Conservation (phyloP, 2,888 invertebrate genomes). For the Agriopis leucophaearia region DNA sequence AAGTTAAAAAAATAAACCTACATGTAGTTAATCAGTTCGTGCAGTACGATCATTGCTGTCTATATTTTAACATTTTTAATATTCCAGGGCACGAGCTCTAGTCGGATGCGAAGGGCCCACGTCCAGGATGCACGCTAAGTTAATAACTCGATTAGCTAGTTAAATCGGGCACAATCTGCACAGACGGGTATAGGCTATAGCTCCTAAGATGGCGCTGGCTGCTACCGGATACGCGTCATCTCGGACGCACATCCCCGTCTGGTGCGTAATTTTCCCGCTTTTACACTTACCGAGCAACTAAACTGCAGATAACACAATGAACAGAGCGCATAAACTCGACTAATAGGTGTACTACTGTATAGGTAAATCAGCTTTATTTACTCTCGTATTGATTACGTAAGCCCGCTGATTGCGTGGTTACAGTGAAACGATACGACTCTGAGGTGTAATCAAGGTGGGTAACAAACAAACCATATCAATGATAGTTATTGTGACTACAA, state of each 20-base stretch:
- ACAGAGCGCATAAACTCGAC: constrained; percentile 54
- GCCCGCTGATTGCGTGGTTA: constrained; percentile 60
- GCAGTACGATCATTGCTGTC: background rate
- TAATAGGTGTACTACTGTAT: too few species aligned
- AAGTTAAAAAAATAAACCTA: too few species aligned
- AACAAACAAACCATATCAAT: constrained; percentile 45
- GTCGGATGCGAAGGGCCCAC: constrained; percentile 38
- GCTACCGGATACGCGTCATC: constrained; percentile 75
- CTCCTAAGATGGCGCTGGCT: constrained; percentile 67
- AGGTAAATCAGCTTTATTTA: constrained; percentile 64
- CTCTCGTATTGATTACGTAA: constrained; percentile 70
- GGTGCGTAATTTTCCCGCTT: constrained; percentile 72
- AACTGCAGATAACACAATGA: constrained; percentile 59
- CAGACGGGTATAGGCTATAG: constrained; percentile 49
- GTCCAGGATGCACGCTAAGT: constrained; percentile 48
- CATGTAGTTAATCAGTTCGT: background rate
- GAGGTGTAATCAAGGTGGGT: constrained; percentile 56
- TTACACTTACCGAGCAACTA: constrained; percentile 62
- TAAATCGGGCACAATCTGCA: constrained; percentile 59
- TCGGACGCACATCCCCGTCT: constrained; percentile 80
- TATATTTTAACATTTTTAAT: constrained; percentile 2
- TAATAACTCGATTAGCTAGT: constrained; percentile 58
- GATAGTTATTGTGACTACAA: constrained; percentile 5
- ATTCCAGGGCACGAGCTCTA: constrained; percentile 30
- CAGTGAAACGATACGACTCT: constrained; percentile 32